phyloP scores from a whole-genome alignment of 2,888 invertebrate species.

The Octodonta nipae region DNA sequence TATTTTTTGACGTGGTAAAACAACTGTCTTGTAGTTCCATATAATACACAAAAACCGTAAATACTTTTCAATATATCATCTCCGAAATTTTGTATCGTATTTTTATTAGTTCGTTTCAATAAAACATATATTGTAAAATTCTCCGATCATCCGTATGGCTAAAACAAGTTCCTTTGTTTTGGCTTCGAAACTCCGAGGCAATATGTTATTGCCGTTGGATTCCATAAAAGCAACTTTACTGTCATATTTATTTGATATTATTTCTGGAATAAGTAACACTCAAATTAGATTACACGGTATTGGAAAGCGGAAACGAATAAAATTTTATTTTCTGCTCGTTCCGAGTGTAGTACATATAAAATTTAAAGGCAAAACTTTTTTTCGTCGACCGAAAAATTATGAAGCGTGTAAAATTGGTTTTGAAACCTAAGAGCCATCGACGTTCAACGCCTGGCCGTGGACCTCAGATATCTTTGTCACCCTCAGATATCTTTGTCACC shows the following conservation, averaged over 20 bases:
- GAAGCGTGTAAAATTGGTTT: constrained; percentile 35
- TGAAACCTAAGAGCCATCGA: constrained; percentile 32
- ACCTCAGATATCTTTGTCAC: constrained; percentile 33
- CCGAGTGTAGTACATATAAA: constrained; percentile 20
- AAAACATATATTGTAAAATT: constrained; percentile 10
- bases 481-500: constrained; percentile 34
- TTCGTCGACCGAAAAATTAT: constrained; percentile 22
- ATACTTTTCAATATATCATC: constrained; percentile 9
- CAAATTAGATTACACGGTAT: constrained; percentile 23
- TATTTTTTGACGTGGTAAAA: no score
- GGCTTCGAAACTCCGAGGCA: constrained; percentile 13
- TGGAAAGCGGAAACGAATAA: constrained; percentile 22
- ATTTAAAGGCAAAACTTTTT: constrained; percentile 24
- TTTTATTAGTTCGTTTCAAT: constrained; percentile 12
- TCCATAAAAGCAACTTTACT: constrained; percentile 24
- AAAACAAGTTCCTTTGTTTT: constrained; percentile 12
- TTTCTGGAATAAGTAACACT: constrained; percentile 25
- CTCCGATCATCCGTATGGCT: constrained; percentile 10
- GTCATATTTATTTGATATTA: constrained; percentile 26
- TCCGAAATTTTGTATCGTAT: constrained; percentile 8
- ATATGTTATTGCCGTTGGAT: constrained; percentile 23
- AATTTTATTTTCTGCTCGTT: constrained; percentile 28
- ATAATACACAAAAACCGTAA: no score
- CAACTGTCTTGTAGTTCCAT: no score
- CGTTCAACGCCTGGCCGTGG: constrained; percentile 20